Conservation (phyloP, 2,888 invertebrate genomes). For the Dascillus cervinus region DNA sequence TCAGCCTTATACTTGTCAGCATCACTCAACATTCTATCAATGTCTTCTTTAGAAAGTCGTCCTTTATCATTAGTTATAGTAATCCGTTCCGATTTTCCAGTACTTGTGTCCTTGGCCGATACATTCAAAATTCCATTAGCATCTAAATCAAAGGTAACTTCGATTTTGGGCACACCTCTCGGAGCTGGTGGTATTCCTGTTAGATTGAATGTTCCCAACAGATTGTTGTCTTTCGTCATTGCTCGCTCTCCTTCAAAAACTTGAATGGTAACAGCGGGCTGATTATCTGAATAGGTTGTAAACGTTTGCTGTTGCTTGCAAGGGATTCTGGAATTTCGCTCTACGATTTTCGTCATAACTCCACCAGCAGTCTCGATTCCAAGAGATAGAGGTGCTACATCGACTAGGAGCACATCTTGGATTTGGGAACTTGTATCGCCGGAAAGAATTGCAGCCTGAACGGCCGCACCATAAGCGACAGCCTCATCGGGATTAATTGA, state of each 20-base stretch:
- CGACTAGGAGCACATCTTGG: slow-evolving; percentile 76
- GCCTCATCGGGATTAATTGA: slow-evolving; percentile 91
- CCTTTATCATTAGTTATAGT: slow-evolving; percentile 85
- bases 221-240: slow-evolving; percentile 87
- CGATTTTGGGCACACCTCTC: slow-evolving; percentile 68
- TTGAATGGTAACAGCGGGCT: slow-evolving; percentile 81
- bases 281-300: slow-evolving; percentile 88
- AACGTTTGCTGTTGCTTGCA: slow-evolving; percentile 72
- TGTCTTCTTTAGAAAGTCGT: slow-evolving; percentile 75
- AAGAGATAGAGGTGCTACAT: slow-evolving; percentile 68
- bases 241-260: slow-evolving; percentile 81
- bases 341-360: slow-evolving; percentile 78
- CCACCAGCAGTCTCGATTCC: slow-evolving; percentile 81
- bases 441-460: slow-evolving; percentile 85
- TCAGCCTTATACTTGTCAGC: slow-evolving; percentile 72
- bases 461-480: slow-evolving; percentile 89
- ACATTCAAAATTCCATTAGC: slow-evolving; percentile 85
- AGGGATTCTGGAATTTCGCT: slow-evolving; percentile 74
- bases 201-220: slow-evolving; percentile 73
- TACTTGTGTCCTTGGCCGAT: slow-evolving; percentile 68
- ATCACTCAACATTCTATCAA: slow-evolving; percentile 75
- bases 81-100: slow-evolving; percentile 72
- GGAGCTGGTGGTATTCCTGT: slow-evolving; percentile 81
- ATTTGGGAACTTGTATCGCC: slow-evolving; percentile 59
- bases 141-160: slow-evolving; percentile 79